A percentile compares a stretch with the other conserved stretches of the same genome.
These are phyloP conservation scores for Cricetomys ansorgei DNA, from an alignment of 2,113 vertebrate genomes.

Conservation along the genomic window DNA sequence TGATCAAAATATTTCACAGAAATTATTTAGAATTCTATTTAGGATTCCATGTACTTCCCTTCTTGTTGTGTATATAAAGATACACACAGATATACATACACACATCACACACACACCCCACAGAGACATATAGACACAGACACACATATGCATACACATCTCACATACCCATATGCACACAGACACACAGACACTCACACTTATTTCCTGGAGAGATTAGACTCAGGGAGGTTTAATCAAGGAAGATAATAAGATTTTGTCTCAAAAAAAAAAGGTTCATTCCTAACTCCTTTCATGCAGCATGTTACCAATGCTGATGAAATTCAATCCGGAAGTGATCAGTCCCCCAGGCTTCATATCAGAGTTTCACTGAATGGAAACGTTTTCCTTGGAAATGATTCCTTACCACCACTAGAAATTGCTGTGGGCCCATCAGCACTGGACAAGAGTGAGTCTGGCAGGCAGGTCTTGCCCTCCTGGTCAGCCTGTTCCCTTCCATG, in stretches of 20 bases:
- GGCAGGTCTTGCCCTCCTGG: neutral
- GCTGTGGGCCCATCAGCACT: neutral
- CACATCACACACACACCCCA: neutral
- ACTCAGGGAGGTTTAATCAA: neutral
- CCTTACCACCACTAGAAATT: neutral
- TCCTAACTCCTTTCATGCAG: neutral
- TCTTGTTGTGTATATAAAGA: neutral
- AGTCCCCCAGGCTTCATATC: neutral
- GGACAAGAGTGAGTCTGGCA: neutral
- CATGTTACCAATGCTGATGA: neutral
- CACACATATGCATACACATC: neutral
- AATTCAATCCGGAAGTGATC: neutral
- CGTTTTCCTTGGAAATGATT: neutral
- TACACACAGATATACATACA: neutral
- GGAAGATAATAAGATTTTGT: conserved; percentile 34
- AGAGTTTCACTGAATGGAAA: neutral
- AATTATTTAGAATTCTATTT: neutral
- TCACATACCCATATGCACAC: too few species aligned
- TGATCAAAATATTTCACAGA: neutral
- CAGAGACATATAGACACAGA: neutral
- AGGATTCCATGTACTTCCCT: neutral
- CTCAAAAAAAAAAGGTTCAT: conserved; percentile 31
- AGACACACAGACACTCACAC: neutral
- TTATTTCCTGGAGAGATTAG: neutral
- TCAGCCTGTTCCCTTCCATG: neutral